Conservation (phyloP, 2,113 vertebrate species). For the Chloropsis hardwickii region DNA sequence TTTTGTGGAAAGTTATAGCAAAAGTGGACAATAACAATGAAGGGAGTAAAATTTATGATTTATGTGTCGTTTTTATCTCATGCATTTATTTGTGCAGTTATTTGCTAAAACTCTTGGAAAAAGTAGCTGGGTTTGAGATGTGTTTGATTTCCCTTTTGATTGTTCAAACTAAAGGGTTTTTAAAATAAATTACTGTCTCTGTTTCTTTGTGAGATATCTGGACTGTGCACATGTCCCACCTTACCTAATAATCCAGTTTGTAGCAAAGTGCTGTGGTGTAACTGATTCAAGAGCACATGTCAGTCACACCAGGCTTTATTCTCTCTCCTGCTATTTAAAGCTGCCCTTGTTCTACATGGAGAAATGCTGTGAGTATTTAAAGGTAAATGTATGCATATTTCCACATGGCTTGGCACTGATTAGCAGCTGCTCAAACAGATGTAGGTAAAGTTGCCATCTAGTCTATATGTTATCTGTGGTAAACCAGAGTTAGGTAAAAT, state of each 20-base stretch:
- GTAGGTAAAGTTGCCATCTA: background rate
- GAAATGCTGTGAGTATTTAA: background rate
- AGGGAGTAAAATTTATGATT: background rate
- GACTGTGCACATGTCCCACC: background rate
- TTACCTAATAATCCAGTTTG: background rate
- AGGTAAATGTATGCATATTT: background rate
- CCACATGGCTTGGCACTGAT: background rate
- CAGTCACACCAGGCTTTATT: constrained; percentile 2
- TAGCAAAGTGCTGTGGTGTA: background rate
- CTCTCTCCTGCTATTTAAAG: constrained; percentile 52
- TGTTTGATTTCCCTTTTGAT: background rate
- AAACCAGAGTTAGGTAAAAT: background rate
- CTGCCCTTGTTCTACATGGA: constrained; percentile 35
- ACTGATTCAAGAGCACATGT: constrained; percentile 25
- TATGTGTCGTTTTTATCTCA: background rate
- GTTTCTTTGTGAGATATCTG: background rate
- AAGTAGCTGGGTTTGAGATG: background rate
- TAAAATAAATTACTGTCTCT: background rate
- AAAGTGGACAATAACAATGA: background rate
- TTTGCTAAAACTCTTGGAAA: background rate
- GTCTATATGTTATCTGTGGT: background rate
- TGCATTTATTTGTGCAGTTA: background rate
- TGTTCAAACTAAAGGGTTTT: background rate
- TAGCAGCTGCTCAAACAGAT: background rate
- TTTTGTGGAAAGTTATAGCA: background rate